These are phyloP conservation scores for Kradibia gibbosae DNA, from an alignment of 1,140 invertebrate species.

Conservation along the genomic window DNA sequence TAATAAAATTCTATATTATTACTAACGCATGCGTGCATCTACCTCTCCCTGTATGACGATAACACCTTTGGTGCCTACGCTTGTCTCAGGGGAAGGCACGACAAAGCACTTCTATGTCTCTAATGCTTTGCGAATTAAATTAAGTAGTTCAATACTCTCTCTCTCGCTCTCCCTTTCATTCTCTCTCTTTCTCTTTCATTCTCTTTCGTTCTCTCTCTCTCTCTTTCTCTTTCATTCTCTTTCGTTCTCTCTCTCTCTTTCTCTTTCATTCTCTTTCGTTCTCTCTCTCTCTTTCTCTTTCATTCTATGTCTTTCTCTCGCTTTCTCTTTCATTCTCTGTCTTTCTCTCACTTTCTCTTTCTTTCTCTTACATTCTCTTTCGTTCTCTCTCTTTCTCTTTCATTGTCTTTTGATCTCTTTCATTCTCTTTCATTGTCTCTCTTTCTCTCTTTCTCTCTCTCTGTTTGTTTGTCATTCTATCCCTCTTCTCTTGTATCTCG, in stretches of 20 bases:
- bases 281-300: background rate
- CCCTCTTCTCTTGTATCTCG: too few species aligned
- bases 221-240: background rate
- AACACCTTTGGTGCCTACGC: background rate
- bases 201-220: background rate
- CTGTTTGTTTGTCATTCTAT: too few species aligned
- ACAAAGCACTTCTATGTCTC: constrained; percentile 8
- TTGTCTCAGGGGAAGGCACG: background rate
- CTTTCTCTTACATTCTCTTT: too few species aligned
- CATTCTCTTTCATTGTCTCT: background rate
- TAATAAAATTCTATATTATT: constrained; percentile 13
- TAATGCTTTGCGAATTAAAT: constrained; percentile 51
- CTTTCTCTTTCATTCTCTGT: background rate
- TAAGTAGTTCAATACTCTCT: constrained; percentile 46
- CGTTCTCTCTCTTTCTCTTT: background rate
- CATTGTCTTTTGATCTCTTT: background rate
- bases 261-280: background rate
- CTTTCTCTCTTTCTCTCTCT: background rate
- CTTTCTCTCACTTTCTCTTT: background rate
- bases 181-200: background rate
- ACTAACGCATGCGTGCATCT: constrained; percentile 33
- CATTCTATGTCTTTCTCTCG: background rate
- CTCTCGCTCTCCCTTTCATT: background rate
- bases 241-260: background rate
- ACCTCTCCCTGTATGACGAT: background rate